These are phyloP conservation scores for Hippocampus zosterae DNA, from an alignment of 2,113 vertebrate species.

Conservation along the genomic window DNA sequence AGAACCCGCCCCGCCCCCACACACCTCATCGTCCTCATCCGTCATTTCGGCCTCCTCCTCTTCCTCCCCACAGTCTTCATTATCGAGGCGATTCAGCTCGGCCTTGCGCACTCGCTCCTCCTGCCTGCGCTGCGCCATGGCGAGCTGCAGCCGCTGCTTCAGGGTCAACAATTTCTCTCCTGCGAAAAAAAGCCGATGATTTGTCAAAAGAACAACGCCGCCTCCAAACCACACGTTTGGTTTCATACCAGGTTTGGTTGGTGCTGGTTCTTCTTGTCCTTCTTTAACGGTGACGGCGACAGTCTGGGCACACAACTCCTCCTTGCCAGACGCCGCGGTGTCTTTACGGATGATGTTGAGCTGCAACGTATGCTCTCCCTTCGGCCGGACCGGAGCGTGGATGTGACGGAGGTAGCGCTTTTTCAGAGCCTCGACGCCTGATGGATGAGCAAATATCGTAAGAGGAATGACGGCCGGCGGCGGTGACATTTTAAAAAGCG, in stretches of 20 bases:
- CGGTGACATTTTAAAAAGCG: not conserved
- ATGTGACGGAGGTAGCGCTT: slow-evolving; percentile 86
- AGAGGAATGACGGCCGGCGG: not conserved
- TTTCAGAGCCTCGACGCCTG: slow-evolving; percentile 88
- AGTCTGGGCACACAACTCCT: slow-evolving; percentile 78
- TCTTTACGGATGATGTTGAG: slow-evolving; percentile 85
- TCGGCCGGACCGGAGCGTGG: slow-evolving; percentile 56
- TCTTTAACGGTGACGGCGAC: slow-evolving; percentile 80
- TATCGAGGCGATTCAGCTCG: slow-evolving; percentile 84
- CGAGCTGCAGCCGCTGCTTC: slow-evolving; percentile 90
- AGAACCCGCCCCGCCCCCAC: not conserved
- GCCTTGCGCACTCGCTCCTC: slow-evolving; percentile 84
- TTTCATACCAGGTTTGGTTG: slow-evolving; percentile 80
- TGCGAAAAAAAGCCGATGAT: slow-evolving; percentile 40
- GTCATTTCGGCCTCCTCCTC: slow-evolving; percentile 89
- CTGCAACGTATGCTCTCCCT: slow-evolving; percentile 69
- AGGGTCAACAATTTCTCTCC: slow-evolving; percentile 86
- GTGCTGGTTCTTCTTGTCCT: slow-evolving; percentile 60
- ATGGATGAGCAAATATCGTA: not conserved
- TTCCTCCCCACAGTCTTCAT: slow-evolving; percentile 84
- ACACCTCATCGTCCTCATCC: slow-evolving; percentile 78
- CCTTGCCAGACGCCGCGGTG: slow-evolving; percentile 74
- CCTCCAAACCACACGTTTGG: not conserved
- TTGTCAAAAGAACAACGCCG: not conserved
- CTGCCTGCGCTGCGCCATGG: slow-evolving; percentile 86